phyloP scores from a whole-genome alignment of 2,888 invertebrate genomes.

The Heliconius cydno region DNA sequence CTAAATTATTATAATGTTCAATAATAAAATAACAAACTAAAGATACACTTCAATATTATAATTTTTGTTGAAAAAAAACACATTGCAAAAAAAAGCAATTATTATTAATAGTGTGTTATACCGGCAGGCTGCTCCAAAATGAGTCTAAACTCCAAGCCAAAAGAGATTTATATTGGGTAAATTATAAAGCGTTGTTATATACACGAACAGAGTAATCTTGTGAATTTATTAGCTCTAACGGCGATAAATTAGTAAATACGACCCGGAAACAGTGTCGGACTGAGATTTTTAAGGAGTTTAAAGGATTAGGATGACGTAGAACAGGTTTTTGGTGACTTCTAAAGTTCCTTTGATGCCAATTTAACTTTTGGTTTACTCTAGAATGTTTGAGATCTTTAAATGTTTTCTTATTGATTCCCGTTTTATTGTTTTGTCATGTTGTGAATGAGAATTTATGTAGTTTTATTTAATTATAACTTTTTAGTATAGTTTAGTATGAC shows the following conservation, averaged over 20 bases:
- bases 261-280: slow-evolving; percentile 76
- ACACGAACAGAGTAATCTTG: slow-evolving; percentile 77
- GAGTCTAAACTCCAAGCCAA: slow-evolving; percentile 60
- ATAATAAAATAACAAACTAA: no score
- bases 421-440: neutral
- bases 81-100: neutral
- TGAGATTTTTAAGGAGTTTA: slow-evolving; percentile 63
- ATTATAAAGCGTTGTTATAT: slow-evolving; percentile 79
- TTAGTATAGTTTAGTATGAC: neutral
- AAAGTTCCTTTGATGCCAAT: slow-evolving; percentile 16
- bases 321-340: slow-evolving; percentile 32
- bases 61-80: no score
- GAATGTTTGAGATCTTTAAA: neutral
- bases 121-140: slow-evolving; percentile 43
- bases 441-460: neutral
- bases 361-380: slow-evolving; percentile 8
- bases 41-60: no score
- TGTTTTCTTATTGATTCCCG: neutral
- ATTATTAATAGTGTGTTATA: slow-evolving; percentile 11
- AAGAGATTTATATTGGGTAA: slow-evolving; percentile 76
- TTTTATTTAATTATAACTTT: no score
- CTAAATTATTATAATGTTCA: no score
- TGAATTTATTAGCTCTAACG: slow-evolving; percentile 80
- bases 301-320: slow-evolving; percentile 35
- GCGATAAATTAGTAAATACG: slow-evolving; percentile 80